Percentiles rank a stretch among this genome's conserved stretches.
These are phyloP conservation scores for Eristalis pertinax DNA, from an alignment of 2,888 invertebrate genomes.

Conservation along the genomic window DNA sequence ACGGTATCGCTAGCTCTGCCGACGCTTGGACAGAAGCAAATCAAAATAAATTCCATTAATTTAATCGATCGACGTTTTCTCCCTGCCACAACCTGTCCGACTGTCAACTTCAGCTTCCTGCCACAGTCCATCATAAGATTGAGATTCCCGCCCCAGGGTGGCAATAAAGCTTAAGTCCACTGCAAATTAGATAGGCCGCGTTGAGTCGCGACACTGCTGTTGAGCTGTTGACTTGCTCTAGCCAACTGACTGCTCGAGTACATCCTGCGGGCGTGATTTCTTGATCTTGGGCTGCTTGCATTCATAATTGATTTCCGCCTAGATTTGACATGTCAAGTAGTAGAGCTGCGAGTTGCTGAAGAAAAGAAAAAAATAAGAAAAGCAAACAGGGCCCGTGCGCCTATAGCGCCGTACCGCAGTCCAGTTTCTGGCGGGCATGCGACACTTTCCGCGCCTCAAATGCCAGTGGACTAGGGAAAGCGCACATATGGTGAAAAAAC, in stretches of 20 bases:
- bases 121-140: constrained; percentile 35
- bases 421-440: constrained; percentile 34
- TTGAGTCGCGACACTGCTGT: constrained; percentile 10
- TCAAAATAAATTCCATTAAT: constrained; percentile 13
- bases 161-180: constrained; percentile 44
- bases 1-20: neutral
- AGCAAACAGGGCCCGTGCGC: neutral
- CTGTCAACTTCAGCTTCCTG: constrained; percentile 16
- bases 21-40: constrained; percentile 13
- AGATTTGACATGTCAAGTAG: neutral
- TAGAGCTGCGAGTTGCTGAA: neutral
- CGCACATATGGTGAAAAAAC: constrained; percentile 55
- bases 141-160: constrained; percentile 21
- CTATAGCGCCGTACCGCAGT: neutral
- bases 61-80: constrained; percentile 38
- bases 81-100: constrained; percentile 21
- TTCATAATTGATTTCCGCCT: constrained; percentile 8
- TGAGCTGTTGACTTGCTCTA: neutral
- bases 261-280: constrained; percentile 24
- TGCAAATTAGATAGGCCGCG: constrained; percentile 18
- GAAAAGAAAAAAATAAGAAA: neutral
- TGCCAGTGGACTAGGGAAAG: constrained; percentile 57
- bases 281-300: constrained; percentile 6
- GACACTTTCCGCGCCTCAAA: constrained; percentile 60
- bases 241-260: neutral